Percentiles rank a stretch among this genome's conserved stretches.
Evolutionary conservation across 1,140 invertebrate genomes (phyloP).

Genomic region (Eciton burchellii): DNA sequence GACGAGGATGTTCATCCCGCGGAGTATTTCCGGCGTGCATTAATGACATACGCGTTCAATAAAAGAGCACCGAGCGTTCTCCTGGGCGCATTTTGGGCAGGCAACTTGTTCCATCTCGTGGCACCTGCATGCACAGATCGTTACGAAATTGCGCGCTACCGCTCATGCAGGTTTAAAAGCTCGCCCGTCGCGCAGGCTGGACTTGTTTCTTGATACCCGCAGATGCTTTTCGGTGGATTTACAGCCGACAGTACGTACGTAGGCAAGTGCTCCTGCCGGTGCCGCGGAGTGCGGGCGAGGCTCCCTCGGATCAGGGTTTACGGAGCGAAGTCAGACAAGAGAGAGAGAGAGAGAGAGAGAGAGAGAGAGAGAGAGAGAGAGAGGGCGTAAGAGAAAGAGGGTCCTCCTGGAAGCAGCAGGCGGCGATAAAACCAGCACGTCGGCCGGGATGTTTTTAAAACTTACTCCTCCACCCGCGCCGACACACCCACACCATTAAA

Average conservation of each 20-base stretch:
- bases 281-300: constrained; percentile 45
- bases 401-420: constrained; percentile 41
- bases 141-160: constrained; percentile 62
- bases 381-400: not conserved
- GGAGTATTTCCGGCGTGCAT: not conserved
- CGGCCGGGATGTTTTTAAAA: constrained; percentile 77
- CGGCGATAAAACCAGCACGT: constrained; percentile 73
- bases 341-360: not conserved
- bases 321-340: constrained; percentile 15
- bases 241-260: constrained; percentile 66
- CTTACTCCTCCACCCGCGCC: constrained; percentile 68
- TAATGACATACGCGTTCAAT: constrained; percentile 35
- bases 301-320: constrained; percentile 62
- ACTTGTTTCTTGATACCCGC: constrained; percentile 70
- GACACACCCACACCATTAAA: constrained; percentile 75
- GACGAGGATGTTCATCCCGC: constrained; percentile 3
- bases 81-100: constrained; percentile 16
- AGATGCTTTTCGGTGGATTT: constrained; percentile 70
- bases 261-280: constrained; percentile 56
- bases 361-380: not conserved
- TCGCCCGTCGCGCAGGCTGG: constrained; percentile 52
- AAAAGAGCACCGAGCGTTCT: constrained; percentile 32
- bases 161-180: constrained; percentile 58
- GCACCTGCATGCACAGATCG: constrained; percentile 57
- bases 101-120: constrained; percentile 33